A percentile compares a stretch with the other conserved stretches of the same genome.
Evolutionary conservation across 1,140 invertebrate species (phyloP).

Genomic region (Lordiphosa mommai): DNA sequence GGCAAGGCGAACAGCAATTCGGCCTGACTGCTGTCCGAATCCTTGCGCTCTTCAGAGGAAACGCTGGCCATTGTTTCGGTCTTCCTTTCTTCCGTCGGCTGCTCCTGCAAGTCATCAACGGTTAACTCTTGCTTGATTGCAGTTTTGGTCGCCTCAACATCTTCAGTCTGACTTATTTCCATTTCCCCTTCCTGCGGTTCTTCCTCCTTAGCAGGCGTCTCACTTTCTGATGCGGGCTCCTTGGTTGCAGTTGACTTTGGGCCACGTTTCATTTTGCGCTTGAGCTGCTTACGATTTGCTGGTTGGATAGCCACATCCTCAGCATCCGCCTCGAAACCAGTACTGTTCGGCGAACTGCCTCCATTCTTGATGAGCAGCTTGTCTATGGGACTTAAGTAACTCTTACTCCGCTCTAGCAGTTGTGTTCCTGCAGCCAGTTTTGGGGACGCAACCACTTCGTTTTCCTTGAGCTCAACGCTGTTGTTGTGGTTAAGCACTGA

Average conservation of each 20-base stretch:
- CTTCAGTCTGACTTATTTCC: not conserved
- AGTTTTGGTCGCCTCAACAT: not conserved
- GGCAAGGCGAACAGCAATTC: slow-evolving; percentile 24
- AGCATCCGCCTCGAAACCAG: slow-evolving; percentile 56
- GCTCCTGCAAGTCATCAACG: not conserved
- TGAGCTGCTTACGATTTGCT: slow-evolving; percentile 28
- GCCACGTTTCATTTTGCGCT: slow-evolving; percentile 49
- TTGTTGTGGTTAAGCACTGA: slow-evolving; percentile 14
- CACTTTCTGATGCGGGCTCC: not conserved
- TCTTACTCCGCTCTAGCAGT: slow-evolving; percentile 7
- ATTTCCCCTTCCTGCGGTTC: too few relatives aligned
- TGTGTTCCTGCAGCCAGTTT: slow-evolving; percentile 2
- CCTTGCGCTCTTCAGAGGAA: not conserved
- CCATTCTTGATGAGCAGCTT: slow-evolving; percentile 59
- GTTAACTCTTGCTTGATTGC: not conserved
- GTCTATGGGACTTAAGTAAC: slow-evolving; percentile 56
- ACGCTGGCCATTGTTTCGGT: not conserved
- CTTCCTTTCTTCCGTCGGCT: too few relatives aligned
- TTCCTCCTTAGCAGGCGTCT: not conserved
- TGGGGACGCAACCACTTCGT: slow-evolving; percentile 18
- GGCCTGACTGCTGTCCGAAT: not conserved
- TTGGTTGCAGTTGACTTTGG: slow-evolving; percentile 1
- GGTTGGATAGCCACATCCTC: slow-evolving; percentile 24
- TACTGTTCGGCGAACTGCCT: slow-evolving; percentile 54
- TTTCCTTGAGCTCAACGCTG: slow-evolving; percentile 23